These are phyloP conservation scores for Drosophila nebulosa DNA, from an alignment of 1,140 invertebrate genomes.

Conservation along the genomic window DNA sequence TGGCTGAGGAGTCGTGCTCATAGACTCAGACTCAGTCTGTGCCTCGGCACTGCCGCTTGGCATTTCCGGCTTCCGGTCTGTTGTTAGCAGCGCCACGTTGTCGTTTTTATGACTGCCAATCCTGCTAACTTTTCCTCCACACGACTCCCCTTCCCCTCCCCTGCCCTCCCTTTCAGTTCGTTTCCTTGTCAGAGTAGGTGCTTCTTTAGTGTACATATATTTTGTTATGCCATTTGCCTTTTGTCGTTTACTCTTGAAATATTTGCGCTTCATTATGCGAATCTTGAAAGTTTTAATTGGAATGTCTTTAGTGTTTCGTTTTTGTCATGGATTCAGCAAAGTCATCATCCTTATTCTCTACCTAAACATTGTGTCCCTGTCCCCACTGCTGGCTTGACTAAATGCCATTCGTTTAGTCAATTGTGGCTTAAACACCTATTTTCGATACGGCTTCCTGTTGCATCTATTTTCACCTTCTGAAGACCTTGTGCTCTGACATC, in stretches of 20 bases:
- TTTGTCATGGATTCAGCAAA: constrained; percentile 13
- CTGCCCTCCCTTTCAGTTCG: not conserved
- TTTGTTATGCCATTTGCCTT: constrained; percentile 38
- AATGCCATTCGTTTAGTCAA: constrained; percentile 50
- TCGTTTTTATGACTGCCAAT: constrained; percentile 52
- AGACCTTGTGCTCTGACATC: constrained; percentile 33
- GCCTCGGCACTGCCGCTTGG: constrained; percentile 63
- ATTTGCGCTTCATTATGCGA: constrained; percentile 68
- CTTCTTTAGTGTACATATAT: not conserved
- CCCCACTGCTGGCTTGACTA: constrained; percentile 59
- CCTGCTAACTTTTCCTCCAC: no score
- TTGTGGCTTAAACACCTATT: constrained; percentile 33
- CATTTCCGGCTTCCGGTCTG: constrained; percentile 69
- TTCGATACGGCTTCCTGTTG: not conserved
- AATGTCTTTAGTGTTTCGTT: constrained; percentile 37
- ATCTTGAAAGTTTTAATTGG: constrained; percentile 64
- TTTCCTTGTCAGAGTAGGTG: not conserved
- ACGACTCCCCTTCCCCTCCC: not conserved
- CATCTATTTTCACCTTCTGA: not conserved
- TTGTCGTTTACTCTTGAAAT: constrained; percentile 56
- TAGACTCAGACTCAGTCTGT: constrained; percentile 4
- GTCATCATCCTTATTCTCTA: not conserved
- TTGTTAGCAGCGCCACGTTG: constrained; percentile 58
- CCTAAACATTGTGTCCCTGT: constrained; percentile 37
- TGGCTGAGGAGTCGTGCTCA: constrained; percentile 4